Evolutionary conservation across 2,797 vertebrate genomes (phyloP).

Genomic region (Glyptemys insculpta): DNA sequence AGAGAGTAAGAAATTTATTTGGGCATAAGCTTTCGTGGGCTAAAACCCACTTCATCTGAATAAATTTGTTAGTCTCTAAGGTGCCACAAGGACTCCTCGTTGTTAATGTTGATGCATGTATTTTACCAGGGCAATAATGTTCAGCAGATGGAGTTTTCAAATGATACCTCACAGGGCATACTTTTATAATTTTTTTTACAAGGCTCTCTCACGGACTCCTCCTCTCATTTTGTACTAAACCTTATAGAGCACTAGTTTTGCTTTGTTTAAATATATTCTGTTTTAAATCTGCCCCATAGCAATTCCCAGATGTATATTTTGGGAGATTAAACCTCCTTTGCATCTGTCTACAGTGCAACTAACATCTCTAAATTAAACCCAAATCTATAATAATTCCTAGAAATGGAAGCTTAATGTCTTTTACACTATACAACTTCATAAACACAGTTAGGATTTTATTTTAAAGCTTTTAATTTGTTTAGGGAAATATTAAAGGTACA

Average conservation of each 20-base stretch:
- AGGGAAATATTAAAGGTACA: background rate
- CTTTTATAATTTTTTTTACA: too few relatives aligned
- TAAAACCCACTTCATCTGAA: too few relatives aligned
- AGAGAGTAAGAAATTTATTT: too few relatives aligned
- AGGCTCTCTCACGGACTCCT: too few relatives aligned
- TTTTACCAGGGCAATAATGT: too few relatives aligned
- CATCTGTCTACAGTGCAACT: constrained; percentile 44
- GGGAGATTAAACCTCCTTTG: constrained; percentile 49
- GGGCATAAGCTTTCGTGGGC: too few relatives aligned
- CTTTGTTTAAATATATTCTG: background rate
- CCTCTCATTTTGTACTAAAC: rapidly evolving
- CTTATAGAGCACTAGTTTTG: background rate
- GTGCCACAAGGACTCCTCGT: too few relatives aligned
- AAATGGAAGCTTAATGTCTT: constrained; percentile 50
- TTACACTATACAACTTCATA: background rate
- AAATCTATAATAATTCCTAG: constrained; percentile 58
- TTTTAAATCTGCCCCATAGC: background rate
- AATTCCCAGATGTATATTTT: constrained; percentile 36
- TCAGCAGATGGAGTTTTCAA: too few relatives aligned
- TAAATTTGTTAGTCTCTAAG: too few relatives aligned
- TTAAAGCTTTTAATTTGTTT: constrained; percentile 28
- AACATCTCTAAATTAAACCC: constrained; percentile 46
- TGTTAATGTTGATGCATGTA: too few relatives aligned
- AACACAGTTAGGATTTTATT: background rate
- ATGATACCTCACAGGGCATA: too few relatives aligned